These are phyloP conservation scores for Spodoptera frugiperda DNA, from an alignment of 1,140 invertebrate genomes.

Conservation along the genomic window DNA sequence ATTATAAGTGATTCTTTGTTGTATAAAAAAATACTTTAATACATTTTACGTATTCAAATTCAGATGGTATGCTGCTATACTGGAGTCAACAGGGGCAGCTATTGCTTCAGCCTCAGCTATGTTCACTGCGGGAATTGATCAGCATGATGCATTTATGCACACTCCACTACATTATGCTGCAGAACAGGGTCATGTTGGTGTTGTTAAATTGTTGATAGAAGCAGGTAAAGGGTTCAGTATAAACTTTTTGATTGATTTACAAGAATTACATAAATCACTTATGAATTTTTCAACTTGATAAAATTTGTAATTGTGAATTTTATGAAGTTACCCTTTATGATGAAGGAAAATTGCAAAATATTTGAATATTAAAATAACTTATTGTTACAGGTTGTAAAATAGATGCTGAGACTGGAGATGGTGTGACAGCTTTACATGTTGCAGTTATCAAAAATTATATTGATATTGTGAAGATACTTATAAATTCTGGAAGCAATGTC, in stretches of 20 bases:
- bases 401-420: slow-evolving; percentile 73
- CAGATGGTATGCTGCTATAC: slow-evolving; percentile 82
- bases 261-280: too few relatives aligned
- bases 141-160: slow-evolving; percentile 80
- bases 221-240: slow-evolving; percentile 68
- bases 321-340: too few relatives aligned
- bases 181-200: slow-evolving; percentile 71
- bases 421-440: slow-evolving; percentile 76
- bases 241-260: too few relatives aligned
- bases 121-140: slow-evolving; percentile 74
- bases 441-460: slow-evolving; percentile 72
- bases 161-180: slow-evolving; percentile 81
- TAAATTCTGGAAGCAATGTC: slow-evolving; percentile 72
- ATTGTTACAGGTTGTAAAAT: slow-evolving; percentile 74
- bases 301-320: too few relatives aligned
- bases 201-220: slow-evolving; percentile 73
- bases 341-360: too few relatives aligned
- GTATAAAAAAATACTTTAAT: slow-evolving; percentile 69
- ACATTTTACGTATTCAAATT: slow-evolving; percentile 32
- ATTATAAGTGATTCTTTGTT: too few relatives aligned
- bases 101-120: slow-evolving; percentile 70
- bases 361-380: too few relatives aligned
- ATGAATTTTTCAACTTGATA: too few relatives aligned
- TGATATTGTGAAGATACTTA: slow-evolving; percentile 67
- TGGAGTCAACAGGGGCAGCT: slow-evolving; percentile 78